Conservation (phyloP, 2,888 invertebrate genomes). For the Anoncus sp. region DNA sequence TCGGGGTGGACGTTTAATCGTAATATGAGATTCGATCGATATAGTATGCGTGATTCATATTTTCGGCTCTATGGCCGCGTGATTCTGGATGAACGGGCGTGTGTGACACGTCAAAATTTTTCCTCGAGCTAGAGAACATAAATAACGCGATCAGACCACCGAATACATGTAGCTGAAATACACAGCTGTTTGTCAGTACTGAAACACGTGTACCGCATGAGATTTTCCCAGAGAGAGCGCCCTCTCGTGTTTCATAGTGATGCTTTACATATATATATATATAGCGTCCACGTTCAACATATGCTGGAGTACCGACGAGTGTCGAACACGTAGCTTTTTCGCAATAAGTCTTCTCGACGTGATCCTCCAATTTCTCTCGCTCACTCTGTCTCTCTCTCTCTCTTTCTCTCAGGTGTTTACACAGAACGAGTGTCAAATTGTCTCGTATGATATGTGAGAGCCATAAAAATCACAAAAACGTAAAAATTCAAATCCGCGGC, state of each 20-base stretch:
- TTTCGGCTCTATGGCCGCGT: slow-evolving; percentile 10
- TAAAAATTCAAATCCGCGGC: neutral
- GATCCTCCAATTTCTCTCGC: neutral
- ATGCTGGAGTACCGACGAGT: slow-evolving; percentile 1
- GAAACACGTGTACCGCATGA: slow-evolving; percentile 59
- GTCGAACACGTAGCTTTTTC: slow-evolving; percentile 32
- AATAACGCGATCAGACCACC: slow-evolving; percentile 48
- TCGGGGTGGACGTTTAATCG: neutral
- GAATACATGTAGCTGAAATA: slow-evolving; percentile 50
- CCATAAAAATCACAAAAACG: neutral
- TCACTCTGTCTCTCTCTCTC: neutral
- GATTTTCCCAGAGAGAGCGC: slow-evolving; percentile 35
- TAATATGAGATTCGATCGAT: neutral
- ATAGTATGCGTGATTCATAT: slow-evolving; percentile 32
- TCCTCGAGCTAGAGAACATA: slow-evolving; percentile 23
- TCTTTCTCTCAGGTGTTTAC: neutral
- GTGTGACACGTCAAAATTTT: slow-evolving; percentile 42
- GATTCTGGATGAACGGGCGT: neutral
- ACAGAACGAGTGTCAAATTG: slow-evolving; percentile 16
- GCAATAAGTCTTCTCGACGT: slow-evolving; percentile 43
- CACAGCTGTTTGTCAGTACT: slow-evolving; percentile 61
- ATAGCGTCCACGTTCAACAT: slow-evolving; percentile 3
- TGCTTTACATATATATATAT: neutral
- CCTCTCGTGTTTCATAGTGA: neutral
- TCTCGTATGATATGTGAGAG: slow-evolving; percentile 12